These are phyloP conservation scores for Siniperca obscura DNA, from an alignment of 2,797 vertebrate species.

Conservation along the genomic window DNA sequence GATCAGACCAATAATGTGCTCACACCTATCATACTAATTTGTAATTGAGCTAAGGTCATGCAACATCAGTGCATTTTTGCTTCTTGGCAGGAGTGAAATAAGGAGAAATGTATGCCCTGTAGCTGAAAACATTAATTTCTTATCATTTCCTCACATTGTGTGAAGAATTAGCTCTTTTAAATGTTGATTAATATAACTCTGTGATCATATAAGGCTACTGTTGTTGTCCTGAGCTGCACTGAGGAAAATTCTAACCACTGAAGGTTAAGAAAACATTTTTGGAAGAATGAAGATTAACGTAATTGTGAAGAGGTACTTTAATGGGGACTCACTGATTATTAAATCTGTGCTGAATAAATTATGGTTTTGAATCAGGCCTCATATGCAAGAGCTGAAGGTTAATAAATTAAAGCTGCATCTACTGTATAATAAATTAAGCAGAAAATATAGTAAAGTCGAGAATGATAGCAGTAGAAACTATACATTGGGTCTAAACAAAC, in stretches of 20 bases:
- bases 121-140: slow-evolving; percentile 32
- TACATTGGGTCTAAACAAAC: background rate
- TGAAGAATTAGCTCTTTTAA: slow-evolving; percentile 28
- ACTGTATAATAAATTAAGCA: background rate
- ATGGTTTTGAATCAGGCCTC: slow-evolving; percentile 33
- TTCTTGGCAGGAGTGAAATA: slow-evolving; percentile 13
- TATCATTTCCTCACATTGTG: slow-evolving; percentile 6
- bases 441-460: background rate
- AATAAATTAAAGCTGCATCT: slow-evolving; percentile 9
- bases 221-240: slow-evolving; percentile 19
- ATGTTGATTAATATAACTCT: slow-evolving; percentile 28
- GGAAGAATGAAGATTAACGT: slow-evolving; percentile 32
- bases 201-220: slow-evolving; percentile 10
- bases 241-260: slow-evolving; percentile 11
- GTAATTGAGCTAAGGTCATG: slow-evolving; percentile 22
- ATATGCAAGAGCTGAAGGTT: slow-evolving; percentile 21
- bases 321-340: slow-evolving; percentile 17
- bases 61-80: slow-evolving; percentile 9
- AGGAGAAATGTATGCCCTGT: slow-evolving; percentile 14
- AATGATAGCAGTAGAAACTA: background rate
- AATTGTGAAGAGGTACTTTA: slow-evolving; percentile 7
- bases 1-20: slow-evolving; percentile 18
- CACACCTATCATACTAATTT: slow-evolving; percentile 36
- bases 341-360: slow-evolving; percentile 37
- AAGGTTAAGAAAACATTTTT: slow-evolving; percentile 33